Conservation (phyloP, 2,797 vertebrate genomes). For the Phaenicophaeus curvirostris region DNA sequence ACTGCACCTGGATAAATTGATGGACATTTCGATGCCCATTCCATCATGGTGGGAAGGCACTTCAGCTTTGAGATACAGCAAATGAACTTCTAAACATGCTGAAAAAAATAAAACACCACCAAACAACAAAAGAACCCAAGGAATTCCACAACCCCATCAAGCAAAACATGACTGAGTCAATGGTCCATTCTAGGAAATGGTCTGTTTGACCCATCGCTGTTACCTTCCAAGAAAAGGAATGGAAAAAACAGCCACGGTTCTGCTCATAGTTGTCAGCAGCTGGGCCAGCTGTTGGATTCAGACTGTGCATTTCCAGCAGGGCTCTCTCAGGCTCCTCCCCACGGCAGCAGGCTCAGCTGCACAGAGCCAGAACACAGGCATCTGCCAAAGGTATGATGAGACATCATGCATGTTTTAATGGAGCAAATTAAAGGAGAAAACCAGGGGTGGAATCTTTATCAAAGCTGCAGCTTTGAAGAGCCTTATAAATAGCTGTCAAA, state of each 20-base stretch:
- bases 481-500: not conserved
- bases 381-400: not conserved
- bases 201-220: not conserved
- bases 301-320: not conserved
- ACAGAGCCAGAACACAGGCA: not conserved
- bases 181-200: not conserved
- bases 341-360: not conserved
- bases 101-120: not conserved
- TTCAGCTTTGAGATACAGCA: not conserved
- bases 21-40: not conserved
- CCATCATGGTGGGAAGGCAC: not conserved
- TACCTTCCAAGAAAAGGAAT: not conserved
- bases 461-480: not conserved
- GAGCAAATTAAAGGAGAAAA: not conserved
- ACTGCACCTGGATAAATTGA: not conserved
- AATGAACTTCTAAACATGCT: not conserved
- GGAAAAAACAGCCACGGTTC: not conserved
- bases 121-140: not conserved
- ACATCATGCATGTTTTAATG: not conserved
- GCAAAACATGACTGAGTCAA: not conserved
- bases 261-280: not conserved
- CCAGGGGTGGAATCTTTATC: not conserved
- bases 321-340: not conserved
- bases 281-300: not conserved
- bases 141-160: not conserved